Percentiles rank a stretch among this genome's conserved stretches.
These are phyloP conservation scores for Galerucella nymphaeae DNA, from an alignment of 2,888 invertebrate species.

Conservation along the genomic window DNA sequence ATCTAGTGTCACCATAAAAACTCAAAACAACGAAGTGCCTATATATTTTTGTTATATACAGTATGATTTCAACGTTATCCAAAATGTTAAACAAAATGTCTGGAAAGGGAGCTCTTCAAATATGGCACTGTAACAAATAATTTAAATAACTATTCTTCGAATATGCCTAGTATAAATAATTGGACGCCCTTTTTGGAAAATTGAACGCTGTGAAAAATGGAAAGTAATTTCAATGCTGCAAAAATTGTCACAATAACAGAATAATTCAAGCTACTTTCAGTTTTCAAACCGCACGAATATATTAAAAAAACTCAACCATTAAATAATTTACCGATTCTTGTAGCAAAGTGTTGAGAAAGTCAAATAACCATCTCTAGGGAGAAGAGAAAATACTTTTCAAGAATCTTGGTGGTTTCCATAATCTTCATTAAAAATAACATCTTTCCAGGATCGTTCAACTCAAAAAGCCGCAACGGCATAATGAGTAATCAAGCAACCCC, in stretches of 20 bases:
- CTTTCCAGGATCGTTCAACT: conserved; percentile 16
- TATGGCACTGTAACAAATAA: too few species aligned
- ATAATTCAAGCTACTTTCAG: too few species aligned
- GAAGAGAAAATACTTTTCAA: not conserved
- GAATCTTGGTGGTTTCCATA: conserved; percentile 11
- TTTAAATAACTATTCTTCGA: too few species aligned
- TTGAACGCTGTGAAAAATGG: too few species aligned
- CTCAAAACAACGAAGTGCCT: not conserved
- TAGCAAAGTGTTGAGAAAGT: not conserved
- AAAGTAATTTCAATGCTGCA: too few species aligned
- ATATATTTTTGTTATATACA: not conserved
- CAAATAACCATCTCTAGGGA: conserved; percentile 6
- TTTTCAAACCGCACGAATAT: too few species aligned
- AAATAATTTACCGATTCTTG: not conserved
- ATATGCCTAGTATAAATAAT: too few species aligned
- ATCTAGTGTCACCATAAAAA: conserved; percentile 5
- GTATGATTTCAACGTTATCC: too few species aligned
- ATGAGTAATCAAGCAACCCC: conserved; percentile 18
- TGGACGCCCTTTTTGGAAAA: too few species aligned
- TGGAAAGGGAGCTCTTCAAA: too few species aligned
- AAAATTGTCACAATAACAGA: too few species aligned
- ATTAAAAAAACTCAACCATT: not conserved
- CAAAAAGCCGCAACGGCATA: conserved; percentile 18
- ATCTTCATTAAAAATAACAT: conserved; percentile 20
- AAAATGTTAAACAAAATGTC: too few species aligned